A percentile compares a stretch with the other conserved stretches of the same genome.
These are phyloP conservation scores for Rhopalosiphum nymphaeae DNA, from an alignment of 2,888 invertebrate genomes.

Conservation along the genomic window DNA sequence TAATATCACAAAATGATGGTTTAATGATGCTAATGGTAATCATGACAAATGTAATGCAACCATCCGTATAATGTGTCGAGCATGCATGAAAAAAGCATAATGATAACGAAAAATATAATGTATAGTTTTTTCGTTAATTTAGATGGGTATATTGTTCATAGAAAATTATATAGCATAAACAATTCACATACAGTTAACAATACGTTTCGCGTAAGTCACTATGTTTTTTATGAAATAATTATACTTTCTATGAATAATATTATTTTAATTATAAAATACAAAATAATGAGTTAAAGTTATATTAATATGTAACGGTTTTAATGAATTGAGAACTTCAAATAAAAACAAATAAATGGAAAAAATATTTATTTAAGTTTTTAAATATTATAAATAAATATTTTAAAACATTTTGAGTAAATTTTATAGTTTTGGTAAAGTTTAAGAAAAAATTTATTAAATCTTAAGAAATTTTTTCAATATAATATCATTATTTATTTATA, in stretches of 20 bases:
- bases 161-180: neutral
- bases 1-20: neutral
- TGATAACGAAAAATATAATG: neutral
- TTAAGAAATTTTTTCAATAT: neutral
- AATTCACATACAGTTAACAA: neutral
- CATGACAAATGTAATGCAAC: neutral
- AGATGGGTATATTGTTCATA: slow-evolving; percentile 28
- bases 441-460: neutral
- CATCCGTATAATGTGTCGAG: neutral
- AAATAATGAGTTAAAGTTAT: neutral
- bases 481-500: neutral
- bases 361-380: neutral
- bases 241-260: slow-evolving; percentile 4
- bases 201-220: neutral
- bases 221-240: neutral
- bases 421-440: neutral
- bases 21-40: slow-evolving; percentile 12
- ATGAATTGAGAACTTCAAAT: neutral
- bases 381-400: neutral
- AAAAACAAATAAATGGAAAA: neutral
- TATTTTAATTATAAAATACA: neutral
- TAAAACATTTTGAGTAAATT: neutral
- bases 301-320: neutral
- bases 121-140: neutral
- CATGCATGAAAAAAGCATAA: neutral